These are phyloP conservation scores for Manduca sexta DNA, from an alignment of 1,140 invertebrate genomes.

Conservation along the genomic window DNA sequence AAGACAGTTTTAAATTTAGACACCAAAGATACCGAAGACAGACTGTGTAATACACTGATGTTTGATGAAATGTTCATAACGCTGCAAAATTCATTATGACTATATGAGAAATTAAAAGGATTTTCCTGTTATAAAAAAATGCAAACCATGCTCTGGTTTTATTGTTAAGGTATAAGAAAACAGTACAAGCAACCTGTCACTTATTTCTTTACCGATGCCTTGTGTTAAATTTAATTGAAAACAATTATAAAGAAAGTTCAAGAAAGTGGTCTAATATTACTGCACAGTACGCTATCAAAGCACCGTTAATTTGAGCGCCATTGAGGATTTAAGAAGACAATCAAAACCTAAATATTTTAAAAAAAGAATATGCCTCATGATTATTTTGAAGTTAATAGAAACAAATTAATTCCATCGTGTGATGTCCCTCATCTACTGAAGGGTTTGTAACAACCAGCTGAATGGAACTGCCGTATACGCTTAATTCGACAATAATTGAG, in stretches of 20 bases:
- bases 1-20: constrained; percentile 5
- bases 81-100: constrained; percentile 11
- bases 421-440: constrained; percentile 28
- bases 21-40: constrained; percentile 5
- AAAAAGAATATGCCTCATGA: constrained; percentile 13
- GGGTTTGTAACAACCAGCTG: constrained; percentile 25
- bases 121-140: constrained; percentile 6
- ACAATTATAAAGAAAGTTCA: constrained; percentile 11
- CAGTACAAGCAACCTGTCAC: constrained; percentile 21
- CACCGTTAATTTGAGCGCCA: constrained; percentile 23
- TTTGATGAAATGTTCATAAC: constrained; percentile 24
- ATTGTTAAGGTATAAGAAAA: constrained; percentile 15
- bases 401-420: constrained; percentile 21
- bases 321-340: too few relatives aligned
- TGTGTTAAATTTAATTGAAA: constrained; percentile 19
- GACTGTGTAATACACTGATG: constrained; percentile 13
- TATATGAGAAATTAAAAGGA: constrained; percentile 11
- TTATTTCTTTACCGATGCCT: constrained; percentile 18
- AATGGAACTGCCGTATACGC: too few relatives aligned
- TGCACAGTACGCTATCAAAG: constrained; percentile 25
- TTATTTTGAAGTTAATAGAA: constrained; percentile 7
- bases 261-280: constrained; percentile 9
- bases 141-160: constrained; percentile 16
- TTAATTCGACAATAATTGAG: too few relatives aligned
- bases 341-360: constrained; percentile 10